Evolutionary conservation across 2,113 vertebrate species (phyloP).

Genomic region (Origma solitaria): DNA sequence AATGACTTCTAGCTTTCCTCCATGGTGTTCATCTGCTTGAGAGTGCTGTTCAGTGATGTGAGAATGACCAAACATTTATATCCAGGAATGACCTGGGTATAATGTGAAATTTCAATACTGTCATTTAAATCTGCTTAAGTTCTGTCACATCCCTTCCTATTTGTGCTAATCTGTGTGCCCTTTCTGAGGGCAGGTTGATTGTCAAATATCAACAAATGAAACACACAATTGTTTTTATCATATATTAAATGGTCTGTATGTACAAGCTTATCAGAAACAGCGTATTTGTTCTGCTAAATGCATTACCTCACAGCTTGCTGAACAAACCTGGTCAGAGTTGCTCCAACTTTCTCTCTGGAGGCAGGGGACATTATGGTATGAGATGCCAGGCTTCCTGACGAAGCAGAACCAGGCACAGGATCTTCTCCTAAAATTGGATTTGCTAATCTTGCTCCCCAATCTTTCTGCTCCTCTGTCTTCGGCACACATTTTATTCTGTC

Average conservation of each 20-base stretch:
- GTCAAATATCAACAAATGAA: not conserved
- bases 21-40: not conserved
- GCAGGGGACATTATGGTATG: not conserved
- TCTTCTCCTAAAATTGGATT: not conserved
- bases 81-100: not conserved
- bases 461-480: not conserved
- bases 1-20: not conserved
- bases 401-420: not conserved
- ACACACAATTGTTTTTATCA: not conserved
- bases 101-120: not conserved
- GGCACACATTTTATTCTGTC: not conserved
- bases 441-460: not conserved
- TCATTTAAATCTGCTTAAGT: not conserved
- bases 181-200: not conserved
- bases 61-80: not conserved
- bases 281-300: not conserved
- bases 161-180: not conserved
- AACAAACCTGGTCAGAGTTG: not conserved
- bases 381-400: not conserved
- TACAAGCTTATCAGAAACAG: not conserved
- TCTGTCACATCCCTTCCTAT: not conserved
- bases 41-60: not conserved
- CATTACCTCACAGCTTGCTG: not conserved
- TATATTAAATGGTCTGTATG: not conserved
- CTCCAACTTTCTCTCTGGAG: not conserved